A percentile compares a stretch with the other conserved stretches of the same genome.
Conservation (phyloP, 1,140 invertebrate species). For the Stegodyphus dumicola region DNA sequence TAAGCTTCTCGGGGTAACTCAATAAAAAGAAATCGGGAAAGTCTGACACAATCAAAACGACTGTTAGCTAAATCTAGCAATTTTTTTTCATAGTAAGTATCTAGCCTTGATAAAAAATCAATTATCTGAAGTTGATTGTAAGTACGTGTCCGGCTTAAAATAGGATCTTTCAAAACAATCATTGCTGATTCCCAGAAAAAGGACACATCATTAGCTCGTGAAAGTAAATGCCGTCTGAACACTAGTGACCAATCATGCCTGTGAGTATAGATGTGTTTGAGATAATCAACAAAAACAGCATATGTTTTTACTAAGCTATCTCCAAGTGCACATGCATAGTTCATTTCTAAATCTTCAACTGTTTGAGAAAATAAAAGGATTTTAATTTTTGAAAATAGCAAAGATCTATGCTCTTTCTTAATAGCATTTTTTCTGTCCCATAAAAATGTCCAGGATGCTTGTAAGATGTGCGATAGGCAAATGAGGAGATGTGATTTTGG, state of each 20-base stretch:
- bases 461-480: conserved; percentile 41
- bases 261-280: conserved; percentile 40
- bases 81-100: conserved; percentile 49
- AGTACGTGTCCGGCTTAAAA: conserved; percentile 39
- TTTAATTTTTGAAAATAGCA: conserved; percentile 49
- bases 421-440: conserved; percentile 44
- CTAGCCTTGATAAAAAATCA: conserved; percentile 49
- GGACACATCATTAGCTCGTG: conserved; percentile 15
- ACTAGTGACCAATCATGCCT: conserved; percentile 47
- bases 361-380: conserved; percentile 44
- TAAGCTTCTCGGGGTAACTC: conserved; percentile 50
- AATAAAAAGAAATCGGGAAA: conserved; percentile 42
- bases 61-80: conserved; percentile 45
- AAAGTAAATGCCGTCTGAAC: conserved; percentile 31
- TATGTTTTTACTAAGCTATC: conserved; percentile 51
- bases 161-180: conserved; percentile 55
- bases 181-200: conserved; percentile 49
- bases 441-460: conserved; percentile 48
- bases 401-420: conserved; percentile 43
- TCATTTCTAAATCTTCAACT: conserved; percentile 49
- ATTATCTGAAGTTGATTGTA: conserved; percentile 47
- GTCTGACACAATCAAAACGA: conserved; percentile 40
- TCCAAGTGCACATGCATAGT: conserved; percentile 33
- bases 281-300: conserved; percentile 30
- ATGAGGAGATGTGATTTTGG: conserved; percentile 45